phyloP scores from a whole-genome alignment of 1,140 invertebrate species.

The Phymastichus coffea region DNA sequence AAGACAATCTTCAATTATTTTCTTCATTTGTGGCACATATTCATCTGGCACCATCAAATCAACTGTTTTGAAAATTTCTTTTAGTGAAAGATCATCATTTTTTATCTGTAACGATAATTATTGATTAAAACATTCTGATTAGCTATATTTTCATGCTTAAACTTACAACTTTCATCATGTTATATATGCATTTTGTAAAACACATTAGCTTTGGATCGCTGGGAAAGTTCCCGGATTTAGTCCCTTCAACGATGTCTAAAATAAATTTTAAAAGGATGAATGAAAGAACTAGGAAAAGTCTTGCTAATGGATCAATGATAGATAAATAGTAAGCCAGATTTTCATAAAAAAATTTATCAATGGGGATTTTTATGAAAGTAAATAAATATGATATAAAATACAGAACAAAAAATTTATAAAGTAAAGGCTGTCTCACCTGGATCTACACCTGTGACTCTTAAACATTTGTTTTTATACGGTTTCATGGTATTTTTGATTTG shows the following conservation, averaged over 20 bases:
- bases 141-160: too few relatives aligned
- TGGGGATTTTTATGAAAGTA: too few relatives aligned
- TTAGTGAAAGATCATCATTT: conserved; percentile 27
- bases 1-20: conserved; percentile 11
- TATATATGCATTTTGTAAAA: not conserved
- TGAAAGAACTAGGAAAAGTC: too few relatives aligned
- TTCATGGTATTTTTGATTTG: conserved; percentile 26
- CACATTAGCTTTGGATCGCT: not conserved
- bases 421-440: too few relatives aligned
- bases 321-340: too few relatives aligned
- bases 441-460: conserved; percentile 11
- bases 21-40: conserved; percentile 20
- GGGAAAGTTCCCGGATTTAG: not conserved
- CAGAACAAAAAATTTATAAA: too few relatives aligned
- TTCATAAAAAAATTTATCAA: too few relatives aligned
- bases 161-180: conserved; percentile 31
- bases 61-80: conserved; percentile 18
- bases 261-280: too few relatives aligned
- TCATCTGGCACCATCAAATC: conserved; percentile 31
- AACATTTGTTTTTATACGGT: conserved; percentile 20
- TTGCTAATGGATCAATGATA: too few relatives aligned
- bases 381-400: too few relatives aligned
- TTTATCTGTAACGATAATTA: conserved; percentile 26
- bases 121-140: too few relatives aligned
- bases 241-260: not conserved